Base-by-base conservation (phyloP, 2,797 vertebrate species). In the Eidolon dupreanum region DNA sequence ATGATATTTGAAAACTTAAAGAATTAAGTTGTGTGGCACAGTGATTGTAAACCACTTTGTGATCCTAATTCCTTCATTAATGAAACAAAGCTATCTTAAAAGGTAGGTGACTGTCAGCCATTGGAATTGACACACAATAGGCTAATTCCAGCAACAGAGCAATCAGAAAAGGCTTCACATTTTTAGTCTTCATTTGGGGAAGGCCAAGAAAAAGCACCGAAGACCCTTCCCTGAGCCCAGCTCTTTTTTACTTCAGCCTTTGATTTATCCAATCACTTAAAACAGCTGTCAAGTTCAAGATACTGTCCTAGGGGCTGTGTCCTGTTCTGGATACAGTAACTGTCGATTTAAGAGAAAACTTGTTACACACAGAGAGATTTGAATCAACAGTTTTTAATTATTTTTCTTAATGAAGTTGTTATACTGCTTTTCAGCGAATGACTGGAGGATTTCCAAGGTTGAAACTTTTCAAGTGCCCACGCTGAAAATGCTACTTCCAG, bases 231-330 rank as follows among this genome's bases (percentile, higher is more conserved):
- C 38, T 1, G 4, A 87, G 24, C 61, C 43, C 13, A 3, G 22
- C 28, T 28, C 28, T 5, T 43, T 53, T 66, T 33, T 8, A 12
- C 41, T 5, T 77, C 63, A 10, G 9, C 75, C 55, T 26, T 33
- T 73, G 0, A 24, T 36, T 19, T 84, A 51, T 11, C 55, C 31
- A 78, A 5, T 33, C 26, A 55, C 41, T 75, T 33, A 63, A 75
- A 46, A 9, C 24, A 38, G 13, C 26, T n/a, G 26, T 22, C 46
- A 17, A 9, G 5, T 31, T 71, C 71, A 46, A 19, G 7, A n/a
- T 2, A 0, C 8, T 6, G 0, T 33, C 51, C 3, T 2, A 41
- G 41, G 36, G 8, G 9, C 13, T 26, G 8, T 53, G 43, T 65
- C 63, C 71, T 22, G 11, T 55, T 71, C 51, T 31, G n/a, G 75